A percentile compares a stretch with the other conserved stretches of the same genome.
Evolutionary conservation across 2,797 vertebrate genomes (phyloP).

Genomic region (Siniperca scherzeri): DNA sequence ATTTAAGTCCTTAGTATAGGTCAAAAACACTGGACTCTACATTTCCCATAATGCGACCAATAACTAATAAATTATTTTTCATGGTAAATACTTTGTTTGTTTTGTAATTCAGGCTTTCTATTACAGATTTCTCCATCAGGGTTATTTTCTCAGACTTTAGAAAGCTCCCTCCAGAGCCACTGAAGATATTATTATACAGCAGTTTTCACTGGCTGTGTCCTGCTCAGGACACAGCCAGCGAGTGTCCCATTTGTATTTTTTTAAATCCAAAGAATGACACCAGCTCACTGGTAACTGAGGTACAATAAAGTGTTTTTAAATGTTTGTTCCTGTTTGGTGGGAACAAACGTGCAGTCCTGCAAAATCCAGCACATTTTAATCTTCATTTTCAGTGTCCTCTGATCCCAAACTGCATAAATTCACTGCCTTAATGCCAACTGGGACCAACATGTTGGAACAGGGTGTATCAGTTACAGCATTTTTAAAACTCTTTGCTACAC

Average conservation of each 20-base stretch:
- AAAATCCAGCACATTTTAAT: not conserved
- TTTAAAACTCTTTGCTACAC: not conserved
- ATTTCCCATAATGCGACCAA: not conserved
- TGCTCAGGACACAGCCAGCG: too few species aligned
- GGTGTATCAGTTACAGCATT: not conserved
- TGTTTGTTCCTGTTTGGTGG: too few species aligned
- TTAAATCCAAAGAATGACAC: not conserved
- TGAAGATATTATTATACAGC: not conserved
- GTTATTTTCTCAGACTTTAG: too few species aligned
- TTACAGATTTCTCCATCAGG: not conserved
- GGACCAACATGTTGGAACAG: not conserved
- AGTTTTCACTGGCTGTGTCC: too few species aligned
- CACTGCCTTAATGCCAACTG: accelerated
- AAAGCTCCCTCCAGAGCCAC: not conserved
- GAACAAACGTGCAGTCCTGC: not conserved
- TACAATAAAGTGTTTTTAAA: too few species aligned
- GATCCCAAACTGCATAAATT: not conserved
- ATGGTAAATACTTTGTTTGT: too few species aligned
- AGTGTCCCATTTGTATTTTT: too few species aligned
- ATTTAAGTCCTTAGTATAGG: not conserved
- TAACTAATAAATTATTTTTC: too few species aligned
- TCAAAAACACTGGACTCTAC: not conserved
- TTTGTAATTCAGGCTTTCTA: not conserved
- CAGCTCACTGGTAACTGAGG: too few species aligned
- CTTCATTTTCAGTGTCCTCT: not conserved